Evolutionary conservation across 1,140 invertebrate genomes (phyloP).

Genomic region (Carposina sasakii): DNA sequence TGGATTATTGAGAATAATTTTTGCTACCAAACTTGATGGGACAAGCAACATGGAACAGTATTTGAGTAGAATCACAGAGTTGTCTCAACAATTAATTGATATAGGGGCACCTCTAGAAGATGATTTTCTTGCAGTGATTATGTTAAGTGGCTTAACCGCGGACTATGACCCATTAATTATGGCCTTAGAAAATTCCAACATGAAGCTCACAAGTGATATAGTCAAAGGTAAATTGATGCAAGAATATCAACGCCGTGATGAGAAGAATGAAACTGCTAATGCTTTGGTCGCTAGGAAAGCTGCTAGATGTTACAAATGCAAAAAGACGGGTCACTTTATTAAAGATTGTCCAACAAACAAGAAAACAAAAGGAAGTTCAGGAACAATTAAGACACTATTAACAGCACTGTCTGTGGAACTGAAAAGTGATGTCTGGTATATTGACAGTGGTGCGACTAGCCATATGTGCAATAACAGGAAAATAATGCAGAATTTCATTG

Average conservation of each 20-base stretch:
- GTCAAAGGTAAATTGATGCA: slow-evolving; percentile 23
- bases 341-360: slow-evolving; percentile 12
- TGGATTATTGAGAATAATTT: too few relatives aligned
- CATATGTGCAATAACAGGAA: slow-evolving; percentile 12
- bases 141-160: background rate
- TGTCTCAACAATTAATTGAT: too few relatives aligned
- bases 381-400: background rate
- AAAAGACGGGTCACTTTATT: slow-evolving; percentile 8
- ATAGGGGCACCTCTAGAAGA: background rate
- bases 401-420: slow-evolving; percentile 1
- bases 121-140: background rate
- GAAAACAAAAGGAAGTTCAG: background rate
- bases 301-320: slow-evolving; percentile 13
- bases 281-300: background rate
- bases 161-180: background rate
- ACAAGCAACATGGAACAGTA: background rate
- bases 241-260: slow-evolving; percentile 3
- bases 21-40: too few relatives aligned
- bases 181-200: background rate
- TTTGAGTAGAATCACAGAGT: background rate
- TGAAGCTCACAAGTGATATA: slow-evolving; percentile 16
- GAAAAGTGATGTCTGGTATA: slow-evolving; percentile 11
- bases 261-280: background rate
- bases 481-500: background rate
- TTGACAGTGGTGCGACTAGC: slow-evolving; percentile 22